Percentiles rank a stretch among this genome's conserved stretches.
Evolutionary conservation across 2,888 invertebrate species (phyloP).

Genomic region (Ypsolopha sequella): DNA sequence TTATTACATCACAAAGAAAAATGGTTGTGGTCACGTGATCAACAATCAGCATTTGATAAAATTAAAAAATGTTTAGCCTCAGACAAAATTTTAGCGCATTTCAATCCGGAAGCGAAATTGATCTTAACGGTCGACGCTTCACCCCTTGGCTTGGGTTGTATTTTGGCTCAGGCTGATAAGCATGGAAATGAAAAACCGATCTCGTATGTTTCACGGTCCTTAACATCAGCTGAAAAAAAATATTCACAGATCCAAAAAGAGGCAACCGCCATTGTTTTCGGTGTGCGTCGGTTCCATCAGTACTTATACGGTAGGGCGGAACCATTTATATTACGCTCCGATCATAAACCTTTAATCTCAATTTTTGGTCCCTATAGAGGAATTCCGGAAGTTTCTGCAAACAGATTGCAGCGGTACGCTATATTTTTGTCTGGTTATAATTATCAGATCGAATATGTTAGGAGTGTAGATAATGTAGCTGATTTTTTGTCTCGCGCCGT

Average conservation of each 20-base stretch:
- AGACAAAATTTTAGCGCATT: slow-evolving; percentile 3
- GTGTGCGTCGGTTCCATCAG: slow-evolving; percentile 5
- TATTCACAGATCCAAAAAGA: slow-evolving; percentile 5
- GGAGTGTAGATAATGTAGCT: slow-evolving; percentile 9
- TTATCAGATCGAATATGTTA: slow-evolving; percentile 11
- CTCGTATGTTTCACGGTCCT: slow-evolving; percentile 1
- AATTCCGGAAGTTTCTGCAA: slow-evolving; percentile 13
- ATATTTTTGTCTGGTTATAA: slow-evolving; percentile 12
- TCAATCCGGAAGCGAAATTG: background rate
- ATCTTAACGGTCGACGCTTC: slow-evolving; percentile 3
- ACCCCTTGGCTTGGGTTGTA: background rate
- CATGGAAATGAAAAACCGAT: background rate
- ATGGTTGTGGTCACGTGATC: slow-evolving; percentile 1
- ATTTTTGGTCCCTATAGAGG: slow-evolving; percentile 13
- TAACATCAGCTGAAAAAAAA: slow-evolving; percentile 2
- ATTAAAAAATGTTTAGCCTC: slow-evolving; percentile 3
- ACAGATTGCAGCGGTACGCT: slow-evolving; percentile 13
- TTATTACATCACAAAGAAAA: slow-evolving; percentile 2
- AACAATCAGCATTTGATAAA: background rate
- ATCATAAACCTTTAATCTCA: slow-evolving; percentile 11
- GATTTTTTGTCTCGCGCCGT: slow-evolving; percentile 10
- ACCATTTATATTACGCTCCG: slow-evolving; percentile 11
- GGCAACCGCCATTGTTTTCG: slow-evolving; percentile 4
- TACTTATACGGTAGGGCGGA: slow-evolving; percentile 8
- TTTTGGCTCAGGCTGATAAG: background rate